A percentile compares a stretch with the other conserved stretches of the same genome.
Evolutionary conservation across 37 sponge, comb jelly and placozoan genomes (phyloP).

Genomic region (Theonella swinhoei): DNA sequence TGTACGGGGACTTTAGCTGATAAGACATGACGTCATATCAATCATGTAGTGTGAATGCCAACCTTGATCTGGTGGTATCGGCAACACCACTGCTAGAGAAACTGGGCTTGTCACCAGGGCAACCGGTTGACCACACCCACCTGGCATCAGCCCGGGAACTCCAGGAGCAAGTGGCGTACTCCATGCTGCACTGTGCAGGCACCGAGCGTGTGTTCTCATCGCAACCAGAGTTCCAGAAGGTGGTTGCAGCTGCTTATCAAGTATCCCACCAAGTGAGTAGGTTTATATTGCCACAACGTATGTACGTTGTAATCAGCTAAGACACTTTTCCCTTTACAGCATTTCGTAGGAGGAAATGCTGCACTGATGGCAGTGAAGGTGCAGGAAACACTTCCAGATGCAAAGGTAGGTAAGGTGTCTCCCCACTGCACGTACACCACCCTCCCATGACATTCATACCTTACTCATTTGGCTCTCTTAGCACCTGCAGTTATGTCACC

Average conservation of each 20-base stretch:
- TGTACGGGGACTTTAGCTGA: no score
- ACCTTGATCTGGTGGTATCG: conserved; percentile 85
- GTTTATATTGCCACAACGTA: no score
- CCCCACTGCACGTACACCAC: no score
- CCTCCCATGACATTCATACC: no score
- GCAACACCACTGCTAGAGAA: conserved; percentile 57
- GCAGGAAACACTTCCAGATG: conserved; percentile 5
- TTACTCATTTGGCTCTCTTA: no score
- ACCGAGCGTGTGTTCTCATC: conserved; percentile 67
- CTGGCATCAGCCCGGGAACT: conserved; percentile 50
- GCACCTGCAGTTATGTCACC: not conserved
- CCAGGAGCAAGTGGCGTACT: conserved; percentile 63
- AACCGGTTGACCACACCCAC: conserved; percentile 37
- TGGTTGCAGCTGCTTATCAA: conserved; percentile 46
- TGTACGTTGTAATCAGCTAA: no score
- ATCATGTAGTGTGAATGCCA: conserved; percentile 83
- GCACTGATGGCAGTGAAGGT: conserved; percentile 87
- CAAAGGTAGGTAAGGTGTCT: conserved; percentile 15
- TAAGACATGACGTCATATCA: no score
- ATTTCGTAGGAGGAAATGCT: conserved; percentile 93
- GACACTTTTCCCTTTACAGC: conserved; percentile 57
- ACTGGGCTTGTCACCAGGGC: conserved; percentile 28
- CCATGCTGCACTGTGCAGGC: conserved; percentile 80
- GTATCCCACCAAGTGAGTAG: conserved; percentile 55
- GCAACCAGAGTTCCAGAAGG: conserved; percentile 41